phyloP scores from a whole-genome alignment of 2,113 vertebrate species.

The Tupaia chinensis region DNA sequence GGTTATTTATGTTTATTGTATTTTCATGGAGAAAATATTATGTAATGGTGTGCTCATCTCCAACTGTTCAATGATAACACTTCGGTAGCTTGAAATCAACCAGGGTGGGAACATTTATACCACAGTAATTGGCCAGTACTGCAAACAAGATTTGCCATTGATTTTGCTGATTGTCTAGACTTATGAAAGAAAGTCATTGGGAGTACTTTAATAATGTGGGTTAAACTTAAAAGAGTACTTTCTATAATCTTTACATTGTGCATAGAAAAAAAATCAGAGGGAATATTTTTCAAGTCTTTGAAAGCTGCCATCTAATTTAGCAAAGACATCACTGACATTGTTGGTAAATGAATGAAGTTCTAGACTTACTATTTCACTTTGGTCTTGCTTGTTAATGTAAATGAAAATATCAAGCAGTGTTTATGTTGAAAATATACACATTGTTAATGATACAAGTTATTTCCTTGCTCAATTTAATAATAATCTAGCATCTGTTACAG shows the following conservation, averaged over 20 bases:
- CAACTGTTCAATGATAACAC: not conserved
- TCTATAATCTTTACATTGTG: not conserved
- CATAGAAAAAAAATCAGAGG: not conserved
- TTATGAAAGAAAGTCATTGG: not conserved
- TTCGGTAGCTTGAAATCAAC: not conserved
- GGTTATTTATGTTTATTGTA: not conserved
- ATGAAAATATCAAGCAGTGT: not conserved
- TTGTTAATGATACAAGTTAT: not conserved
- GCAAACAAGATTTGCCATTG: not conserved
- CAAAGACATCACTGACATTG: not conserved
- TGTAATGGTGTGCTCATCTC: not conserved
- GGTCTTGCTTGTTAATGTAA: not conserved
- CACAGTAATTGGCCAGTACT: not conserved
- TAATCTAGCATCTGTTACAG: constrained; percentile 5
- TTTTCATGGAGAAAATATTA: not conserved
- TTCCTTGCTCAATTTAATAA: constrained; percentile 17
- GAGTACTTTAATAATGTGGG: constrained; percentile 1
- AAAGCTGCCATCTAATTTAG: not conserved
- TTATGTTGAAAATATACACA: not conserved
- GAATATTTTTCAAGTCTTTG: not conserved
- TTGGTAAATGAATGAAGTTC: not conserved
- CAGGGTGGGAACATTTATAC: not conserved
- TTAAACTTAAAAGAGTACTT: not conserved
- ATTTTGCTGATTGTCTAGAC: not conserved
- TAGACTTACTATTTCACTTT: not conserved